Evolutionary conservation across 2,113 vertebrate genomes (phyloP), one percentile per base, ranked within the genome.

Genomic region (Cavia aperea): DNA sequence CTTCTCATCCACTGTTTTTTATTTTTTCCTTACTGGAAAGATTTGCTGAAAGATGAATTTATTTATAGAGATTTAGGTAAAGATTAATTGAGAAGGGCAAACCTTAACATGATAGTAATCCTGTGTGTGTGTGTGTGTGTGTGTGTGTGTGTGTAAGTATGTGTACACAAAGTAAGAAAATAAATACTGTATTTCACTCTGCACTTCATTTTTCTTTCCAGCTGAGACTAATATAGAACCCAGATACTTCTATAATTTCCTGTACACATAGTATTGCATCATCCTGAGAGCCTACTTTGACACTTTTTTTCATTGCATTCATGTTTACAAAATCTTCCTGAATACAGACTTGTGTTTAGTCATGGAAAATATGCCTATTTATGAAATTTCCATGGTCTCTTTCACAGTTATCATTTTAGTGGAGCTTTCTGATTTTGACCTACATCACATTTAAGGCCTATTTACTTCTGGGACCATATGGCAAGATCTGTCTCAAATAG

Each of bases 31-130:
- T 81, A 94, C 82, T 94, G 96, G 93, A 97, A 94, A 96, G 90
- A 36, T 90, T 93, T 96, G 83, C 49, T 85, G 31, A 86, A 81
- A 84, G 33, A 18, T 93, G 81, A 97, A 84, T 93, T 94, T 97
- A 86, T 97, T 96, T 96, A 94, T 90, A 95, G 89, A 93, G 90
- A 81, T 95, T 96, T 86, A 94, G 89, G 94, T 95, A 95, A 96
- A 86, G 95, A 89, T 93, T 95, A 94, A 95, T 87, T 94, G 93
- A 96, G 93, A 97, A 97, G 96, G 91, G 96, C 90, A 95, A 89
- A 96, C 72, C 92, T 92, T 93, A 93, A 93, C 89, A 81, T 96
- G 90, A 82, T 88, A 95, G 84, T 96, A 95, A 97, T 96, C 90
- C 95, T 85, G 86, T 88, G 73, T 77, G 75, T 54, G 49, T 70